Conservation (phyloP, 2,797 vertebrate genomes). For the Sebastes steindachneri region DNA sequence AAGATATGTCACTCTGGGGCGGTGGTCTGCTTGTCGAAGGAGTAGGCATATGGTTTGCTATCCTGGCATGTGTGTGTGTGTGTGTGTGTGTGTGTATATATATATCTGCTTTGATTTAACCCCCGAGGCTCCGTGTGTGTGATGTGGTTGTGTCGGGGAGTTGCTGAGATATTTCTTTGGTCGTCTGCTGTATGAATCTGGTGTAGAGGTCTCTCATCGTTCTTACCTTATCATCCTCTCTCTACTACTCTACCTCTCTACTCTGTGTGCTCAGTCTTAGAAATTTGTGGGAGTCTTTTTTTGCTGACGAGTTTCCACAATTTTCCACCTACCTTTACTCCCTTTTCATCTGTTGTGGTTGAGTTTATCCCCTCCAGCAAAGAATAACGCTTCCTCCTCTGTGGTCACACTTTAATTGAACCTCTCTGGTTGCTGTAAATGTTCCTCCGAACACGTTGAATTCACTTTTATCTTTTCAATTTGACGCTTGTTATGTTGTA, state of each 20-base stretch:
- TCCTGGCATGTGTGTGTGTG: neutral
- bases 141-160: neutral
- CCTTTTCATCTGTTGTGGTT: neutral
- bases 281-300: neutral
- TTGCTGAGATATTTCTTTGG: neutral
- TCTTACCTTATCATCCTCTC: neutral
- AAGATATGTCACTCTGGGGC: conserved; percentile 32
- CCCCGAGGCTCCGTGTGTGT: neutral
- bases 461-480: conserved; percentile 51
- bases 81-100: neutral
- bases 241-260: neutral
- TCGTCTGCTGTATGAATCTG: neutral
- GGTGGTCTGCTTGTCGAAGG: conserved; percentile 39
- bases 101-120: conserved; percentile 5
- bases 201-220: neutral
- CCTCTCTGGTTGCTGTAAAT: conserved; percentile 5
- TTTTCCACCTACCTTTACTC: neutral
- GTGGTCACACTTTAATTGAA: conserved; percentile 42
- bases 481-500: neutral
- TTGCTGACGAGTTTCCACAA: too few species aligned
- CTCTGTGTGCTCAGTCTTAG: neutral
- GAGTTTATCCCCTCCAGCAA: conserved; percentile 36
- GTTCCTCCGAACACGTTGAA: conserved; percentile 19
- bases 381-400: conserved; percentile 50
- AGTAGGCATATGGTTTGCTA: conserved; percentile 20